A percentile compares a stretch with the other conserved stretches of the same genome.
These are phyloP conservation scores for Uromys caudimaculatus DNA, from an alignment of 2,797 vertebrate genomes.

Conservation along the genomic window DNA sequence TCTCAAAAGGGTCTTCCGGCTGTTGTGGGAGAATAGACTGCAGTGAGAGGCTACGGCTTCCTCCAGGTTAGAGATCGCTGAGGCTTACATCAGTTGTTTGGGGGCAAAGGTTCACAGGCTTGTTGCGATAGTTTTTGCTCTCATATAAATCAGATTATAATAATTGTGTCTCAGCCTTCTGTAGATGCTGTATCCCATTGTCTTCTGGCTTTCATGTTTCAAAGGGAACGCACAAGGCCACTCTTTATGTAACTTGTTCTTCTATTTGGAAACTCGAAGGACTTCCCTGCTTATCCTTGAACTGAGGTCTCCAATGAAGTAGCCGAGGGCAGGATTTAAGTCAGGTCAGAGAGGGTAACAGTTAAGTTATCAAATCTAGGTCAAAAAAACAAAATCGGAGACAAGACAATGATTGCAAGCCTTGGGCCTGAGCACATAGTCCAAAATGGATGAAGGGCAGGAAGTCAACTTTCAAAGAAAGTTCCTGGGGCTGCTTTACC, in stretches of 20 bases:
- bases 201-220: slow-evolving; percentile 53
- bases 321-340: slow-evolving; percentile 43
- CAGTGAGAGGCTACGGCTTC: neutral
- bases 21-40: neutral
- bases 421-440: neutral
- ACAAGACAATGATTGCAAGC: slow-evolving; percentile 28
- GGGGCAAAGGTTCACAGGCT: neutral
- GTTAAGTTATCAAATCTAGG: slow-evolving; percentile 57
- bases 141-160: slow-evolving; percentile 37
- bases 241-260: slow-evolving; percentile 24
- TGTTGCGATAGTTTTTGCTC: neutral
- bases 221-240: slow-evolving; percentile 50
- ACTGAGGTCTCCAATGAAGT: slow-evolving; percentile 47
- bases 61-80: neutral
- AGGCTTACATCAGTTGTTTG: neutral
- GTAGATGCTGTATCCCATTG: neutral
- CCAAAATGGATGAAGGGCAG: slow-evolving; percentile 29
- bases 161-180: slow-evolving; percentile 21
- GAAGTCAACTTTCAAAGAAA: slow-evolving; percentile 46
- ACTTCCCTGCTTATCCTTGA: slow-evolving; percentile 59
- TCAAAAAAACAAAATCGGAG: slow-evolving; percentile 62
- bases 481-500: slow-evolving; percentile 36
- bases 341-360: neutral
- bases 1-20: neutral
- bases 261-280: slow-evolving; percentile 52